Conservation (phyloP, 2,113 vertebrate genomes). For the Prietella phreatophila region DNA sequence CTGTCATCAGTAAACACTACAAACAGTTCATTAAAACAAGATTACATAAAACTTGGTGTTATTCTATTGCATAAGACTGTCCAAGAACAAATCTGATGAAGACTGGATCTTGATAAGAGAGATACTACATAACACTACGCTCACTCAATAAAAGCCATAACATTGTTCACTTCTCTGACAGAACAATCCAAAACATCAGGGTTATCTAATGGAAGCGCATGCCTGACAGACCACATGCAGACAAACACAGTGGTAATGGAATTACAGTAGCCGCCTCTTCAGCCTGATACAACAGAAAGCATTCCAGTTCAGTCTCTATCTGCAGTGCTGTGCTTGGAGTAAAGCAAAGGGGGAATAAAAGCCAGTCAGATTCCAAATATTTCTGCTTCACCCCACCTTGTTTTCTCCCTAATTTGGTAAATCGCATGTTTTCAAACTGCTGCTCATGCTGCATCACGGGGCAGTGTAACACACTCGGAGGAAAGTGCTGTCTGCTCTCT, state of each 20-base stretch:
- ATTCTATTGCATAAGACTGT: not conserved
- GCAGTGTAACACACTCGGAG: not conserved
- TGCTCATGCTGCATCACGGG: not conserved
- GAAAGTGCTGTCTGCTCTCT: not conserved
- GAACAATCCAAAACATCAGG: not conserved
- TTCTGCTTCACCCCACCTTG: not conserved
- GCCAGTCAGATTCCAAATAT: slow-evolving; percentile 34
- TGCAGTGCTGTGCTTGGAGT: not conserved
- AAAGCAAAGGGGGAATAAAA: not conserved
- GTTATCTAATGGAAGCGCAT: slow-evolving; percentile 14
- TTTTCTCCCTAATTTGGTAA: not conserved
- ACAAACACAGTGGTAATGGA: not conserved
- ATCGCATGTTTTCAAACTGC: not conserved
- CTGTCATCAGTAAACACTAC: not conserved
- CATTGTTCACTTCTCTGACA: not conserved
- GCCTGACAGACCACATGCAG: not conserved
- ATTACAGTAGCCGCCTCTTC: not conserved
- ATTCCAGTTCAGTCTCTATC: not conserved
- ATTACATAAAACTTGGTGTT: not conserved
- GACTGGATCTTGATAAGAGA: not conserved
- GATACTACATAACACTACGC: not conserved
- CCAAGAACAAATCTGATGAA: not conserved
- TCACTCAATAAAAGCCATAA: slow-evolving; percentile 10
- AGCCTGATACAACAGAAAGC: not conserved
- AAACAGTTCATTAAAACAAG: not conserved